These are phyloP conservation scores for Leptodactylus fuscus DNA, from an alignment of 2,113 vertebrate species.

Conservation along the genomic window DNA sequence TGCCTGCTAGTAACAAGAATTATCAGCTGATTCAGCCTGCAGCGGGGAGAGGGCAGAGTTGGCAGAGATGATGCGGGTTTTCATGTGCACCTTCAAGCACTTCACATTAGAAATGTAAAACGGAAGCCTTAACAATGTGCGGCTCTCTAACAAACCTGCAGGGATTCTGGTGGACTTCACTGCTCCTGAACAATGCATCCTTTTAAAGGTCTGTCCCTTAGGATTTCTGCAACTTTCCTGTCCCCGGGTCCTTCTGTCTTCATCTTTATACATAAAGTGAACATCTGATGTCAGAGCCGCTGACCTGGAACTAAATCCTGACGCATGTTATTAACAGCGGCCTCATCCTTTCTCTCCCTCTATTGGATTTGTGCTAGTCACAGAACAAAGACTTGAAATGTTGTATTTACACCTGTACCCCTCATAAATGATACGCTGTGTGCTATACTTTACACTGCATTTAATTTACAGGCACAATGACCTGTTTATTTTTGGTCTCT, in stretches of 20 bases:
- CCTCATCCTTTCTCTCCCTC: background rate
- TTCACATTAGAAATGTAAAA: conserved; percentile 22
- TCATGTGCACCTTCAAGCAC: background rate
- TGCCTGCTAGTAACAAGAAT: background rate
- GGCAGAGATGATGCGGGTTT: conserved; percentile 1
- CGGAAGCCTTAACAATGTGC: background rate
- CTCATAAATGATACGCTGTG: background rate
- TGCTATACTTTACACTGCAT: background rate
- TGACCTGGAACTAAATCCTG: conserved; percentile 52
- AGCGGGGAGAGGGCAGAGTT: background rate
- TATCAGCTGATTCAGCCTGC: background rate
- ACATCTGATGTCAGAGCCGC: conserved; percentile 44
- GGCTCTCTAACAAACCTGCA: conserved; percentile 22
- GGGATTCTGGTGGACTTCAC: conserved; percentile 45
- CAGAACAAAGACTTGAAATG: background rate
- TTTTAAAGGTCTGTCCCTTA: conserved; percentile 43
- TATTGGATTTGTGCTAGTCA: conserved; percentile 1
- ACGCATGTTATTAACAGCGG: conserved; percentile 32
- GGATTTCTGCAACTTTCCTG: conserved; percentile 27
- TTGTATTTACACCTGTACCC: background rate
- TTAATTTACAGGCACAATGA: background rate
- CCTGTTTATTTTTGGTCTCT: no score
- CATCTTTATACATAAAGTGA: conserved; percentile 53
- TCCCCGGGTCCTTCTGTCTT: conserved; percentile 26
- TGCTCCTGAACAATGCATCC: conserved; percentile 44